Base-by-base conservation (phyloP, 2,113 vertebrate species). In the Kryptolebias marmoratus region DNA sequence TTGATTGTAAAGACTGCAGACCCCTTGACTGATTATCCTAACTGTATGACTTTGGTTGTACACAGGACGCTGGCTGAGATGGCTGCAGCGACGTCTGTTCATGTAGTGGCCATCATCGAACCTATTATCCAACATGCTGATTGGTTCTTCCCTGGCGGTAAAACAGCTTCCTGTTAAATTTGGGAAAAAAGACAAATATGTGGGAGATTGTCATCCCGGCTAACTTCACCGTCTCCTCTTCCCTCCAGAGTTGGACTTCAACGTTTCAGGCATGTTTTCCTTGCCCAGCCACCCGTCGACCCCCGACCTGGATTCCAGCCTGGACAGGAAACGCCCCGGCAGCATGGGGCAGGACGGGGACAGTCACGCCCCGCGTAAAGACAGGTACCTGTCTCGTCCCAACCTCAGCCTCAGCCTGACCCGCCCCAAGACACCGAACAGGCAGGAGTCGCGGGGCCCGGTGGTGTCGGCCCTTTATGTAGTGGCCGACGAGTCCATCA, bases 81-180 rank as follows among this genome's bases (percentile, higher is more conserved):
- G 93, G 97, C 97, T 53, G 97, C 98, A 7, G 97, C 97, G 32
- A 99, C 98, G 0, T 99, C 98, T 0, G 95, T 99, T 72, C 97
- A 98, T 0, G 97, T 96, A 80, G 96, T 98, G 1, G 94, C 97
- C 0, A 96, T 99, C 59, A 97, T 99, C 2, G 97, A 99, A 61
- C 97, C 96, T 30, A 96, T 99, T 22, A 97, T 99, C 75, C 96
- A 97, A 86, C 98, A 99, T 0, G 96, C 96, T 0, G 94, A 96
- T 85, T 99, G 97, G 97, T 99, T 99, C 94, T 99, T 99, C 85
- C 96, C 96, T 44, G 98, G 94, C 79, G 98, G 98, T 99, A 91
- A 78, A 68, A 48, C 27, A 44, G 22, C 12, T 52, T 11, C 5
- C 28, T 18, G 45, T 49, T 31, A 11, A 18, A 22, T 4, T 31